Conservation (phyloP, 2,797 vertebrate genomes). For the Falco peregrinus region DNA sequence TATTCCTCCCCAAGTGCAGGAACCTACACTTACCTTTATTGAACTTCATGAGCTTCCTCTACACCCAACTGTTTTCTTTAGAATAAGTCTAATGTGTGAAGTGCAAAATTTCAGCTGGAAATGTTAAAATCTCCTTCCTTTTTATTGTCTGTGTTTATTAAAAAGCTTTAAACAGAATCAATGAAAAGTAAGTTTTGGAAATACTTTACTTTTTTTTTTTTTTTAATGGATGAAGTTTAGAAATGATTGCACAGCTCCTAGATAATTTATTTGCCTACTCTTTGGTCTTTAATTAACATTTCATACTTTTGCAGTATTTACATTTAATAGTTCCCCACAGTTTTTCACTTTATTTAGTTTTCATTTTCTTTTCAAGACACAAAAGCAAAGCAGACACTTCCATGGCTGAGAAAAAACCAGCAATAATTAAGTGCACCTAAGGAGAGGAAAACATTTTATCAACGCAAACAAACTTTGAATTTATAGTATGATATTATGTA, state of each 20-base stretch:
- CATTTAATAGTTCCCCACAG: conserved; percentile 41
- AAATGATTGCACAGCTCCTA: conserved; percentile 28
- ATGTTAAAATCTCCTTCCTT: not conserved
- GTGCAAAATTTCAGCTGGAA: not conserved
- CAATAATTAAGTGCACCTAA: not conserved
- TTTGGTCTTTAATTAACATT: conserved; percentile 70
- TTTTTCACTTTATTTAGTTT: conserved; percentile 53
- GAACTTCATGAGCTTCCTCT: too few species aligned
- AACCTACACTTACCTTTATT: too few species aligned
- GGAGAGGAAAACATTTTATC: not conserved
- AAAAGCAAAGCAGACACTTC: conserved; percentile 15
- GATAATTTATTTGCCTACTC: conserved; percentile 55
- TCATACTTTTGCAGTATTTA: conserved; percentile 19
- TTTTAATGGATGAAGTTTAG: not conserved
- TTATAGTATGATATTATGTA: not conserved
- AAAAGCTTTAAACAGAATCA: conserved; percentile 34
- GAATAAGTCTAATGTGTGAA: not conserved
- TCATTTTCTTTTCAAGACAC: conserved; percentile 47
- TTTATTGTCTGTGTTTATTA: conserved; percentile 4
- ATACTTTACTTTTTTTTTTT: conserved; percentile 11
- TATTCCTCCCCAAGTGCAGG: too few species aligned
- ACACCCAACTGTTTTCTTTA: not conserved
- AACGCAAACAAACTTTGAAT: not conserved
- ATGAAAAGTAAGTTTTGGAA: conserved; percentile 45
- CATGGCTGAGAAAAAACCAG: not conserved